A percentile compares a stretch with the other conserved stretches of the same genome.
Conservation (phyloP, 1,140 invertebrate species). For the Tetranychus cinnabarinus region DNA sequence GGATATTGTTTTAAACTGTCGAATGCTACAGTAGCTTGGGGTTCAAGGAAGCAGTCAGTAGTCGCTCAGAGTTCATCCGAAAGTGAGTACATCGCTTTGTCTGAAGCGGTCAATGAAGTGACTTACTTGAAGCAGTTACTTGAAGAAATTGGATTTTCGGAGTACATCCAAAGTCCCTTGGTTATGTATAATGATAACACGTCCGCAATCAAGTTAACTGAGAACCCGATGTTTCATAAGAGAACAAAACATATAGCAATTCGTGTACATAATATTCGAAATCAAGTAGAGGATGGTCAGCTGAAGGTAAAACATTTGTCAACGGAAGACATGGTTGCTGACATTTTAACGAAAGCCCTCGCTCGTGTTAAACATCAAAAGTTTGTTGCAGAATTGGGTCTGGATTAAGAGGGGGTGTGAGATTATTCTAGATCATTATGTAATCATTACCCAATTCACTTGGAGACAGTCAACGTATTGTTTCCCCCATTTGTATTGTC, state of each 20-base stretch:
- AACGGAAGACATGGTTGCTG: not conserved
- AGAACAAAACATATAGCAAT: slow-evolving; percentile 20
- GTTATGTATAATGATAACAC: slow-evolving; percentile 16
- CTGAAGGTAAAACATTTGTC: not conserved
- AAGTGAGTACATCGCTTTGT: slow-evolving; percentile 5
- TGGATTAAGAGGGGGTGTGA: no score
- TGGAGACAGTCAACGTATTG: no score
- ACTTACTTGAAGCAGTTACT: slow-evolving; percentile 15
- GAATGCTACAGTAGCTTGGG: slow-evolving; percentile 14
- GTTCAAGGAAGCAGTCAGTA: slow-evolving; percentile 4
- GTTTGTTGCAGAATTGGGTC: no score
- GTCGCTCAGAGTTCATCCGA: slow-evolving; percentile 9
- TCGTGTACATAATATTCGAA: slow-evolving; percentile 18
- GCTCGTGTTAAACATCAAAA: no score
- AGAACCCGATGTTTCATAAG: slow-evolving; percentile 21
- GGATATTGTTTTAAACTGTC: slow-evolving; percentile 14
- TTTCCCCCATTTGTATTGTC: no score
- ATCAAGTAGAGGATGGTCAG: not conserved
- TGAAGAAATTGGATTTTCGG: slow-evolving; percentile 9
- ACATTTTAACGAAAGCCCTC: not conserved
- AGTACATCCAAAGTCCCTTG: not conserved
- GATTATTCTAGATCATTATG: no score
- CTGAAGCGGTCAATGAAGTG: slow-evolving; percentile 13
- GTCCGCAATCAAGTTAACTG: slow-evolving; percentile 19
- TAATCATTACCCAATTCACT: no score